phyloP scores from a whole-genome alignment of 2,888 invertebrate species.

The Heliconius hortense region DNA sequence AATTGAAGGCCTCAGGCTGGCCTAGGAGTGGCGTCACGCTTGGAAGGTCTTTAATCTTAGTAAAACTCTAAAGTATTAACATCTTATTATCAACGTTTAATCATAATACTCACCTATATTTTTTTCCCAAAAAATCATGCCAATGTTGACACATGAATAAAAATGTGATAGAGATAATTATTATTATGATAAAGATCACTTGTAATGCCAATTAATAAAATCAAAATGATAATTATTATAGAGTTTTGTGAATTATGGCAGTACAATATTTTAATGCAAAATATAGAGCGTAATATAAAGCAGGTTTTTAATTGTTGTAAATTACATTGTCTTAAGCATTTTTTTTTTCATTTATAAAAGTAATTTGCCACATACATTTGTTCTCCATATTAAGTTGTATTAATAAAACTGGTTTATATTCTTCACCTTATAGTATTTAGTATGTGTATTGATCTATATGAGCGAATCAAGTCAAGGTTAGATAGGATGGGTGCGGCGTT shows the following conservation, averaged over 20 bases:
- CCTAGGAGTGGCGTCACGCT: slow-evolving; percentile 68
- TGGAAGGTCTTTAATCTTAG: slow-evolving; percentile 48
- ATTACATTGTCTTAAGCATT: not conserved
- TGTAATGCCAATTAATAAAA: not conserved
- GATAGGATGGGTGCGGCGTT: slow-evolving; percentile 69
- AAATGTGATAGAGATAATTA: not conserved
- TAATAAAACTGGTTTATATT: not conserved
- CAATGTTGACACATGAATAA: not conserved
- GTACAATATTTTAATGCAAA: not conserved
- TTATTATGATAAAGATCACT: not conserved
- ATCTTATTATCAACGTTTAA: not conserved
- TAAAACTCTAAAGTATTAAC: slow-evolving; percentile 27
- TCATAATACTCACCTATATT: not conserved
- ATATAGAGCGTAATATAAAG: not conserved
- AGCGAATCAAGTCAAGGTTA: slow-evolving; percentile 66
- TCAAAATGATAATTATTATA: no score
- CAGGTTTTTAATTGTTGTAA: not conserved
- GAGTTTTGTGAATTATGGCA: no score
- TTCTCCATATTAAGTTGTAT: not conserved
- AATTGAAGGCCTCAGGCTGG: slow-evolving; percentile 72
- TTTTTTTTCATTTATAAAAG: no score
- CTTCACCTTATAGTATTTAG: not conserved
- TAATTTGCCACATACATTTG: no score
- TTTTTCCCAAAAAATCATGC: not conserved
- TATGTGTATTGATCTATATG: slow-evolving; percentile 9